Evolutionary conservation across 2,888 invertebrate genomes (phyloP), one percentile per base, ranked within the genome.

Genomic region (Cecidostiba fungosa): DNA sequence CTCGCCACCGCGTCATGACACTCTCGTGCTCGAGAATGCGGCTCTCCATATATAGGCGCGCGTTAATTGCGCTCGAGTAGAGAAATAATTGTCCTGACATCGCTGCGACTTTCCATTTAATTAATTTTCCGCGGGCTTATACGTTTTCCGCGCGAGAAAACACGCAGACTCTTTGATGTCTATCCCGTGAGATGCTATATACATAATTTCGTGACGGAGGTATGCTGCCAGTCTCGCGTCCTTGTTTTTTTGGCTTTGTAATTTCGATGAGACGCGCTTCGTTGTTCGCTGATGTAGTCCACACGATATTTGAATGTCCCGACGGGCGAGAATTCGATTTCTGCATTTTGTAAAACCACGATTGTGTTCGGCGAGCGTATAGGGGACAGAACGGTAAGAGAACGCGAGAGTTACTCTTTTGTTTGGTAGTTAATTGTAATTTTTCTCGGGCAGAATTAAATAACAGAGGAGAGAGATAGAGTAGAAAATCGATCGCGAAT

Each of bases 31-130:
- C 47, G 69, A 43, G 70, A 79, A 70, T 79, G 36, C 70, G 32
- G 70, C 39, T 70, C 5, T 32, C 0, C 23, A 2, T 23, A 66
- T 66, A 66, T n/a, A n/a, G n/a, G n/a, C 86, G 84, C 84, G 87
- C 83, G 85, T 79, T 77, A 81, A 72, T 85, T 87, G 86, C 86
- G 50, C 86, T 73, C 73, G 59, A 59, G 36, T 59, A 59, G 29
- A 32, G 50, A 81, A 73, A 81, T 81, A 81, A 81, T 81, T 73
- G 81, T 43, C 81, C 77, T 82, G 77, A 85, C 84, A 84, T 84
- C 87, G 73, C 32, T 19, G 72, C 70, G 84, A 87, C 86, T 87
- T 88, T 87, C 84, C 87, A 87, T 87, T 88, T 86, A 88, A 89
- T 88, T 88, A 86, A 88, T 86, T 87, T 88, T 73, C 82, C 87